phyloP scores from a whole-genome alignment of 2,797 vertebrate genomes.

The Rhynchonycteris naso region DNA sequence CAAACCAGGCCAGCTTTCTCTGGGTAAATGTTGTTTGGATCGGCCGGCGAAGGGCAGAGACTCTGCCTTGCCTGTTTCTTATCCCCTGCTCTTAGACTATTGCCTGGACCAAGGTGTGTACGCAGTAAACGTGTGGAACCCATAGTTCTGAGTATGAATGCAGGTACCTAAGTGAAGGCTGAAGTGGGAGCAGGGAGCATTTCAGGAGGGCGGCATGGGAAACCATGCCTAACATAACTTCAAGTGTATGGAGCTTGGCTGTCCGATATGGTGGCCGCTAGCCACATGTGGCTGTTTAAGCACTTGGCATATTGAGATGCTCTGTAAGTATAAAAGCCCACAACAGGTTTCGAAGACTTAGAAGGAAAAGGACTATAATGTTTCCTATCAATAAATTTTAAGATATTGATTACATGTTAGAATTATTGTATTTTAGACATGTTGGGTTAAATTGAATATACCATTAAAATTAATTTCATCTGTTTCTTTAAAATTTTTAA shows the following conservation, averaged over 20 bases:
- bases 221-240: not conserved
- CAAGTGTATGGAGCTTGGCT: not conserved
- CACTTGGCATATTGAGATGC: not conserved
- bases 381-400: not conserved
- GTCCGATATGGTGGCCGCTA: not conserved
- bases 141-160: not conserved
- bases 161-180: not conserved
- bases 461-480: not conserved
- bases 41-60: not conserved
- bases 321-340: not conserved
- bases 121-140: not conserved
- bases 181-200: not conserved
- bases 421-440: not conserved
- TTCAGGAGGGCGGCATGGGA: not conserved
- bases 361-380: not conserved
- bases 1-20: not conserved
- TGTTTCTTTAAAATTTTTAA: slow-evolving; percentile 21
- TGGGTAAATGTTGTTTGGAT: not conserved
- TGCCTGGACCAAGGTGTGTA: not conserved
- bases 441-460: not conserved
- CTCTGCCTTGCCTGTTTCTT: not conserved
- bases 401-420: not conserved
- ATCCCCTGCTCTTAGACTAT: not conserved
- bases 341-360: not conserved
- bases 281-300: not conserved